phyloP scores from a whole-genome alignment of 30 jellyfish, hydroid and myxozoan species.

The Hydractinia symbiolongicarpus region DNA sequence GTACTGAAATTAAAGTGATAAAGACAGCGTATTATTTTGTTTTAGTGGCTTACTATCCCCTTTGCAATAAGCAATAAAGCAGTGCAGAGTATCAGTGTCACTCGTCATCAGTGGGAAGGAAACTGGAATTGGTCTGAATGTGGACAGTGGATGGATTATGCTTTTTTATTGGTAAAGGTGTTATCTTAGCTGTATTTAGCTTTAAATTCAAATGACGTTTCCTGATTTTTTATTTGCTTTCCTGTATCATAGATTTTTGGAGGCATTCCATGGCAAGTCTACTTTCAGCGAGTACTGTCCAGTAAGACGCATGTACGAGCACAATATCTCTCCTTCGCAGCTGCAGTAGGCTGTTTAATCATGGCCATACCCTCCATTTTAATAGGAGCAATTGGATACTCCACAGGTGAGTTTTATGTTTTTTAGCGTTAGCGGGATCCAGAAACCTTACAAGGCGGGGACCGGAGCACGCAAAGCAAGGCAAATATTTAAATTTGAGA shows the following conservation, averaged over 20 bases:
- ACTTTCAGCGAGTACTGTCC: constrained; percentile 93
- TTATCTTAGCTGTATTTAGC: background rate
- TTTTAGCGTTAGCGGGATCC: background rate
- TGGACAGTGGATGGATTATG: constrained; percentile 90
- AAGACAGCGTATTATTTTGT: background rate
- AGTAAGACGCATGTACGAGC: constrained; percentile 90
- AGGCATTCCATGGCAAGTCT: constrained; percentile 99
- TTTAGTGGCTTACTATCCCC: constrained; percentile 94
- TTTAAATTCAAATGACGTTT: background rate
- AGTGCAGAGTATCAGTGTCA: constrained; percentile 54
- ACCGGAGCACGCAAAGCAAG: too few species aligned
- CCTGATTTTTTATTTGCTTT: background rate
- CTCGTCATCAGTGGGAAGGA: constrained; percentile 63
- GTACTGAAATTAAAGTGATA: background rate
- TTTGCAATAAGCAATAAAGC: constrained; percentile 76
- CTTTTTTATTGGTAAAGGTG: constrained; percentile 54
- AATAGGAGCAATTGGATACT: constrained; percentile 91
- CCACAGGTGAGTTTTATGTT: constrained; percentile 72
- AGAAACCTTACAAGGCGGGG: too few species aligned
- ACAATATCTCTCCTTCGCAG: constrained; percentile 81
- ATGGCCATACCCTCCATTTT: constrained; percentile 96
- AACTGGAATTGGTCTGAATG: constrained; percentile 56
- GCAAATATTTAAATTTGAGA: too few species aligned
- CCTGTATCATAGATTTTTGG: constrained; percentile 62
- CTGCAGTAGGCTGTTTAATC: constrained; percentile 84